phyloP scores from a whole-genome alignment of 2,113 vertebrate genomes.

The Mustela lutreola region DNA sequence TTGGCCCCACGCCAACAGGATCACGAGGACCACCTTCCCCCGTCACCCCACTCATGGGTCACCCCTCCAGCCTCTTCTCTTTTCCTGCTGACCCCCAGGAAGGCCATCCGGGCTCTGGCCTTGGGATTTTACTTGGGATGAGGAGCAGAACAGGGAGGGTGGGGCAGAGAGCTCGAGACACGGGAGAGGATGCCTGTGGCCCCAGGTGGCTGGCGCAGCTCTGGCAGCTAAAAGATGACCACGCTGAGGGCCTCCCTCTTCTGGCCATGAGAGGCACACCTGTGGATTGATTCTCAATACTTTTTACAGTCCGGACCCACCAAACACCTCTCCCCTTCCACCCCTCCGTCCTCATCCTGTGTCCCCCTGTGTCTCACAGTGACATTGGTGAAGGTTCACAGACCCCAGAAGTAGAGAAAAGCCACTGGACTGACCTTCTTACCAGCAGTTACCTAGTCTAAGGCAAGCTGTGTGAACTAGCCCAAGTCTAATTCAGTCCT shows the following conservation, averaged over 20 bases:
- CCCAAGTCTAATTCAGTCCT: not conserved
- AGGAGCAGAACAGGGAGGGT: not conserved
- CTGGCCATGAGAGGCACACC: conserved; percentile 3
- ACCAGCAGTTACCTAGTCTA: conserved; percentile 55
- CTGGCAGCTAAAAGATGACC: conserved; percentile 59
- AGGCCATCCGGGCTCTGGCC: conserved; percentile 20
- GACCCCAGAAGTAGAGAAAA: conserved; percentile 12
- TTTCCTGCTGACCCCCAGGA: not conserved
- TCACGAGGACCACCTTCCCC: conserved; percentile 12
- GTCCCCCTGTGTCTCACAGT: not conserved
- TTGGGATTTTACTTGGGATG: conserved; percentile 49
- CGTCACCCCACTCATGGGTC: not conserved
- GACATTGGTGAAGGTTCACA: not conserved
- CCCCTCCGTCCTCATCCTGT: not conserved
- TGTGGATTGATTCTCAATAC: not conserved
- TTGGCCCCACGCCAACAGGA: conserved; percentile 80
- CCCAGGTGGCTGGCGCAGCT: not conserved
- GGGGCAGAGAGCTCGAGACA: not conserved
- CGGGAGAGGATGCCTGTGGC: not conserved
- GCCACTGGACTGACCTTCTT: not conserved
- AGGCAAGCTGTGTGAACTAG: conserved; percentile 17
- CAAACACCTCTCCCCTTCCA: not conserved
- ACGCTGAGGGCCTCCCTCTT: not conserved
- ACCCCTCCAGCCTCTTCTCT: not conserved
- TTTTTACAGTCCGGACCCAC: conserved; percentile 24